Percentiles rank a stretch among this genome's conserved stretches.
These are phyloP conservation scores for Sakesphorus luctuosus DNA, from an alignment of 2,113 vertebrate species.

Conservation along the genomic window DNA sequence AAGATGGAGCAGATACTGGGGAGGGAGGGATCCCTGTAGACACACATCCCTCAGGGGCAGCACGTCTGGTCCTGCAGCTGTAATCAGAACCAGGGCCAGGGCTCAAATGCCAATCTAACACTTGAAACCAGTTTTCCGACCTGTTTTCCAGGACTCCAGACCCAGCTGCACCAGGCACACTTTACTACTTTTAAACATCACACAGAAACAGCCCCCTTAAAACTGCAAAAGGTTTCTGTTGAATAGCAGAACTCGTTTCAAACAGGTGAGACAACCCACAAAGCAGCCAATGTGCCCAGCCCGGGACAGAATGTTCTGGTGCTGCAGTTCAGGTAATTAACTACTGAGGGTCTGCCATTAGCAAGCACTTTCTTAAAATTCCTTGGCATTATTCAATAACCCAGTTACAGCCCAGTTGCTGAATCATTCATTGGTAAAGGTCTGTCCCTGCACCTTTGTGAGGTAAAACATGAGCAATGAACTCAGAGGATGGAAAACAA, in stretches of 20 bases:
- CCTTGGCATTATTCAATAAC: not conserved
- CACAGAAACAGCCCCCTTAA: not conserved
- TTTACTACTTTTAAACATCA: not conserved
- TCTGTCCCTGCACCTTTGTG: not conserved
- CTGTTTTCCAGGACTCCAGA: not conserved
- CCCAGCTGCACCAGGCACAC: not conserved
- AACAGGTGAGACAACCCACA: not conserved
- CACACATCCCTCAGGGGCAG: rapidly evolving
- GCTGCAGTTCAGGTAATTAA: not conserved
- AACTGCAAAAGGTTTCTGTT: not conserved
- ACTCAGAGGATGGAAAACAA: not conserved
- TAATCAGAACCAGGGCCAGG: not conserved
- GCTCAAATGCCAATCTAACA: constrained; percentile 8
- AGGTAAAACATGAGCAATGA: not conserved
- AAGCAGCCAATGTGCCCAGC: not conserved
- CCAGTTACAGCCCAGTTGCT: not conserved
- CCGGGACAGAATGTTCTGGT: rapidly evolving
- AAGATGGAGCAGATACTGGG: not conserved
- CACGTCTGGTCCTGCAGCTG: not conserved
- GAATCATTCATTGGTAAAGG: not conserved
- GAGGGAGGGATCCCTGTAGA: not conserved
- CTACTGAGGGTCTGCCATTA: not conserved
- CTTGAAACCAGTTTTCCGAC: not conserved
- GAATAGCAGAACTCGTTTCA: rapidly evolving
- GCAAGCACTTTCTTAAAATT: not conserved